A percentile compares a stretch with the other conserved stretches of the same genome.
These are phyloP conservation scores for Hermaeophaga mercurialis DNA, from an alignment of 2,888 invertebrate species.

Conservation along the genomic window DNA sequence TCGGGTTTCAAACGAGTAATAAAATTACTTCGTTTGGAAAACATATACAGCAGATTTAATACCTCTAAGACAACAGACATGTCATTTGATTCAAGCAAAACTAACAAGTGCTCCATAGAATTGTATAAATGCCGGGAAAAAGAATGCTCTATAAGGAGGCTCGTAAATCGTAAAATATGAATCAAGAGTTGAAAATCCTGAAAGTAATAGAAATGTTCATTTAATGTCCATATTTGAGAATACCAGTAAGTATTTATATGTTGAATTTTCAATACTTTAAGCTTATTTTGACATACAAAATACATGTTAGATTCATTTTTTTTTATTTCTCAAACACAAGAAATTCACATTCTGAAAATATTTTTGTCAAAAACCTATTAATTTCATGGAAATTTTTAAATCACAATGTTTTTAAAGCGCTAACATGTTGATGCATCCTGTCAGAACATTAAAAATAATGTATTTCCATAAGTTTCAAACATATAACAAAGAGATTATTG, in stretches of 20 bases:
- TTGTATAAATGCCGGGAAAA: slow-evolving; percentile 86
- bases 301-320: too few relatives aligned
- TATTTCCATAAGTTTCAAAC: too few relatives aligned
- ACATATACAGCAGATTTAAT: slow-evolving; percentile 83
- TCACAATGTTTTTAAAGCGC: too few relatives aligned
- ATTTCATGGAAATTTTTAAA: too few relatives aligned
- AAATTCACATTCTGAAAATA: too few relatives aligned
- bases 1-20: slow-evolving; percentile 76
- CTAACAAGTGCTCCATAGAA: slow-evolving; percentile 83
- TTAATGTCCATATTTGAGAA: not conserved
- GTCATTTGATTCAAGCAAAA: slow-evolving; percentile 77
- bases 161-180: slow-evolving; percentile 80
- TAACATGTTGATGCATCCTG: too few relatives aligned
- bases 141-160: slow-evolving; percentile 83
- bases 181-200: slow-evolving; percentile 74
- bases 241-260: too few relatives aligned
- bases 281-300: too few relatives aligned
- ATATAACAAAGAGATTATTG: not conserved
- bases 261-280: too few relatives aligned
- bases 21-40: slow-evolving; percentile 86
- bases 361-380: too few relatives aligned
- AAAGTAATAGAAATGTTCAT: slow-evolving; percentile 24
- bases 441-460: too few relatives aligned
- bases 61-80: slow-evolving; percentile 85
- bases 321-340: too few relatives aligned